Evolutionary conservation across 2,113 vertebrate species (phyloP), one percentile per base, ranked within the genome.

Genomic region (Willisornis vidua): DNA sequence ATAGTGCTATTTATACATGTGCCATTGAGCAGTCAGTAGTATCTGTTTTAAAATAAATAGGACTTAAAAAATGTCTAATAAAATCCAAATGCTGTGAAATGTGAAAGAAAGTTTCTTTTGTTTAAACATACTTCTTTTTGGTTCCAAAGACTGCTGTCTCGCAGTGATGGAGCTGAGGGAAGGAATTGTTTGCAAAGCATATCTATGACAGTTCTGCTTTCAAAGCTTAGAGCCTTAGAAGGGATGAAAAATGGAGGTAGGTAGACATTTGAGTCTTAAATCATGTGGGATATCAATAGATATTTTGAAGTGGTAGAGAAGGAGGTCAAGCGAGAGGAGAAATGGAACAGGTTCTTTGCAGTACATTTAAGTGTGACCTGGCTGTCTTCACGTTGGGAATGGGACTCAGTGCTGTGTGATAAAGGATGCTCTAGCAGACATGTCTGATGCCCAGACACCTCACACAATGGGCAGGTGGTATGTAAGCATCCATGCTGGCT

Each of bases 21-120:
- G 65, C 49, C 48, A 71, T 72, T 86, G 63, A 93, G 35, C 52
- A 88, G 79, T 90, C 85, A 93, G 28, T 87, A 91, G n/a, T 87
- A 79, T 74, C 33, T 93, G 22, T 91, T 93, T 90, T 75, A 67
- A 93, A 95, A 83, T 62, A 72, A 91, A 55, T n/a, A 52, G 9
- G 17, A 18, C 52, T 83, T 70, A 9, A 84, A 91, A 81, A 63
- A 45, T n/a, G 37, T 72, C 10, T 71, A 77, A 75, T 84, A 77
- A 92, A 95, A n/a, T 78, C 52, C 39, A 83, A 84, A 84, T 67
- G 51, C 29, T 63, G 35, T 80, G 67, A 74, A 85, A 85, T 48
- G 7, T 63, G 26, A 57, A 74, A 82, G 12, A 71, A 61, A 46
- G 8, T 70, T 70, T 45, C 1, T 75, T 91, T 88, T 84, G 33